phyloP scores from a whole-genome alignment of 2,113 vertebrate genomes.

The Passer montanus region DNA sequence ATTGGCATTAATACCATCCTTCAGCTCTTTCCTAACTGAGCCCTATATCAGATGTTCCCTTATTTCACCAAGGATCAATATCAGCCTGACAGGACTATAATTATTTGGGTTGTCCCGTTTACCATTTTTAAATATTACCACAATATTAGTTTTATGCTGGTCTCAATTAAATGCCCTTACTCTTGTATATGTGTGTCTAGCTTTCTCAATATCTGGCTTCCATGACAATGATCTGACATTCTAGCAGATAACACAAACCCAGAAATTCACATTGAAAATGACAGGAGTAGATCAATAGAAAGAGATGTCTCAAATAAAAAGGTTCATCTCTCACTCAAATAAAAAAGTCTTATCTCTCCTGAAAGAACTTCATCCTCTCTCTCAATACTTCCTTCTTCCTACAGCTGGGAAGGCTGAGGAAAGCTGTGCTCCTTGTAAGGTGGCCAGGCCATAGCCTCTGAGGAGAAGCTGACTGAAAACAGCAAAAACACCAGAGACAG shows the following conservation, averaged over 20 bases:
- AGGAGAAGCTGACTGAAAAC: constrained; percentile 36
- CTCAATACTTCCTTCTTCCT: neutral
- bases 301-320: neutral
- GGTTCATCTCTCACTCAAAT: neutral
- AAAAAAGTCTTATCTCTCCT: neutral
- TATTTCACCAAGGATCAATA: constrained; percentile 45
- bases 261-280: neutral
- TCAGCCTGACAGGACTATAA: constrained; percentile 51
- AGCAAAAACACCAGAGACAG: constrained; percentile 18
- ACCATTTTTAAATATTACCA: constrained; percentile 57
- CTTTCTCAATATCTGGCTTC: neutral
- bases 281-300: constrained; percentile 16
- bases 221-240: constrained; percentile 4
- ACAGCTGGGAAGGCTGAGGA: neutral
- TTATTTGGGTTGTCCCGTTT: constrained; percentile 49
- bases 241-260: neutral
- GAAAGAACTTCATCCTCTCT: neutral
- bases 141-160: constrained; percentile 43
- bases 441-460: neutral
- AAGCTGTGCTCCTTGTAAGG: neutral
- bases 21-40: constrained; percentile 30
- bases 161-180: constrained; percentile 51
- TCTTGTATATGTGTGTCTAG: neutral
- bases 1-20: constrained; percentile 65
- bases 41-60: constrained; percentile 28